Evolutionary conservation across 2,888 invertebrate genomes (phyloP).

Genomic region (Chloroclystis v-ata): DNA sequence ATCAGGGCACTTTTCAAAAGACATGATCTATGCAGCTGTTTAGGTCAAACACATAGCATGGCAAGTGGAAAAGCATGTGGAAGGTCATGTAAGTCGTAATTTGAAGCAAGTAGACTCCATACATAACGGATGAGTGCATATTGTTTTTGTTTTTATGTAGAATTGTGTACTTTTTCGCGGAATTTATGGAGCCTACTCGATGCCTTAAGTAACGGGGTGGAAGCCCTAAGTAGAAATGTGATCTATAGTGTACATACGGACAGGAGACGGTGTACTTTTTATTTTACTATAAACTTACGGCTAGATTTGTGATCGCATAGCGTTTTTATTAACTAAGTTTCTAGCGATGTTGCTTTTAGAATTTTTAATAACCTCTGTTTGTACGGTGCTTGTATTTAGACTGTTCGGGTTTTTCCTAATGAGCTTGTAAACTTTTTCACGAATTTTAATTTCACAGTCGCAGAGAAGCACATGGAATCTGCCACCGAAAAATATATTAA

Average conservation of each 20-base stretch:
- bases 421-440: slow-evolving; percentile 25
- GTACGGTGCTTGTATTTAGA: slow-evolving; percentile 27
- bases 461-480: slow-evolving; percentile 11
- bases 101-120: neutral
- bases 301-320: slow-evolving; percentile 73
- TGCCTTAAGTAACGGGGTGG: slow-evolving; percentile 1
- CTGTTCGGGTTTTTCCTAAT: slow-evolving; percentile 22
- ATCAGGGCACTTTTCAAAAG: no score
- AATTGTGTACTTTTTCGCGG: neutral
- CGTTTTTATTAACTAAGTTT: slow-evolving; percentile 36
- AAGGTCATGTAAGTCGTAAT: no score
- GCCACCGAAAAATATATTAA: slow-evolving; percentile 17
- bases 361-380: slow-evolving; percentile 14
- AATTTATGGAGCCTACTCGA: slow-evolving; percentile 4
- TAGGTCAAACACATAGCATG: no score
- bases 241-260: slow-evolving; percentile 72
- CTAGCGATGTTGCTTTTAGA: slow-evolving; percentile 24
- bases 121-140: neutral
- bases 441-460: slow-evolving; percentile 19
- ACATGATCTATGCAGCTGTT: no score
- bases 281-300: slow-evolving; percentile 62
- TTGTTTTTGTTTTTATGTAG: neutral
- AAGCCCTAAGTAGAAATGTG: slow-evolving; percentile 50
- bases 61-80: no score
- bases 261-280: slow-evolving; percentile 72